Evolutionary conservation across 1,140 invertebrate genomes (phyloP), one percentile per base, ranked within the genome.

Genomic region (Drosophila pandora): DNA sequence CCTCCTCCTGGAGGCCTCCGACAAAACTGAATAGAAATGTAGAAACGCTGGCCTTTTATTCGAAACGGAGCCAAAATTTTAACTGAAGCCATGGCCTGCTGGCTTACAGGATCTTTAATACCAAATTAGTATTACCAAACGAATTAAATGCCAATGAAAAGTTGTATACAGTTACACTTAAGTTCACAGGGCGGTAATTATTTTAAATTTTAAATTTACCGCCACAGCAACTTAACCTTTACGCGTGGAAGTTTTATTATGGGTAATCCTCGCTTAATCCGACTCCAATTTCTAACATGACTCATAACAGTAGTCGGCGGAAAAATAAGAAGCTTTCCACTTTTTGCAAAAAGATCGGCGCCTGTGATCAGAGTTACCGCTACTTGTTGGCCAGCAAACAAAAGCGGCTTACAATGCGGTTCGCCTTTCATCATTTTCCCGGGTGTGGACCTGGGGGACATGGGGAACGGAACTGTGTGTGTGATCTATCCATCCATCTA

Each of bases 331-430:
- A 43, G 58, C 25, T 57, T 39, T 34, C 21, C 22, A 47, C 12
- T 21, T 43, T 34, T 56, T 23, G 10, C 2, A 17, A 25, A 69
- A 56, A 47, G 73, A 87, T 77, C 82, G 82, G 74, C 74, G 82
- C 82, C 52, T 87, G 74, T 85, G 82, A 85, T 85, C 82, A 87
- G 37, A 53, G 58, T 82, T 87, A 78, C 82, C 82, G 82, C 82
- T 85, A 87, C 83, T 87, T 87, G 80, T 79, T 79, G 77, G 60
- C 50, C 76, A 59, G 59, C 69, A 17, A 71, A 83, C 76, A 83
- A 83, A 83, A 62, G 80, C 47, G 75, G 64, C 76, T 76, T 76
- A 84, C 62, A 84, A 76, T 69, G 80, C 80, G 80, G 80, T 62
- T n/a, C 34, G 58, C 48, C 80, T 83, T 48, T 52, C 53, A 53